These are phyloP conservation scores for Philotrypesis tridentata DNA, from an alignment of 1,140 invertebrate species.

Conservation along the genomic window DNA sequence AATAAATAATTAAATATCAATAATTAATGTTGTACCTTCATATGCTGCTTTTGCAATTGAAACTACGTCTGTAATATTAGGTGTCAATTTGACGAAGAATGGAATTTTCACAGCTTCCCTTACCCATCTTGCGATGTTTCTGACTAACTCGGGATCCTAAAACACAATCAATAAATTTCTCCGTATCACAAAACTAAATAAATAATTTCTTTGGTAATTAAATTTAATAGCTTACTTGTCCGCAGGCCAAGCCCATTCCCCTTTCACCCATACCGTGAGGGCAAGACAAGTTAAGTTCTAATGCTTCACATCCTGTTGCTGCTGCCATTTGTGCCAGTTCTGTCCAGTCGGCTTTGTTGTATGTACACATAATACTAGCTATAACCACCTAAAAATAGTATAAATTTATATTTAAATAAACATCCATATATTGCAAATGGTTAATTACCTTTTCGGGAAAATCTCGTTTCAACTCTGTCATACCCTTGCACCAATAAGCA, in stretches of 20 bases:
- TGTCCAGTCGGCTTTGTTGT: slow-evolving; percentile 91
- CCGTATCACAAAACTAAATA: no score
- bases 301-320: slow-evolving; percentile 91
- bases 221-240: slow-evolving; percentile 82
- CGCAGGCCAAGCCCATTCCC: slow-evolving; percentile 98
- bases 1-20: background rate
- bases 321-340: slow-evolving; percentile 86
- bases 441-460: slow-evolving; percentile 86
- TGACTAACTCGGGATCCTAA: slow-evolving; percentile 89
- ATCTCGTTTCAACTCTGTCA: slow-evolving; percentile 92
- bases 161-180: slow-evolving; percentile 34
- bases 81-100: slow-evolving; percentile 98
- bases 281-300: slow-evolving; percentile 97
- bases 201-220: background rate
- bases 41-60: slow-evolving; percentile 91
- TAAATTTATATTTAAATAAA: no score
- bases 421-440: background rate
- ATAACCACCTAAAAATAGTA: slow-evolving; percentile 86
- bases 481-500: slow-evolving; percentile 93
- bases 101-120: slow-evolving; percentile 90
- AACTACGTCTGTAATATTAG: slow-evolving; percentile 96
- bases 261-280: slow-evolving; percentile 99
- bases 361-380: slow-evolving; percentile 97
- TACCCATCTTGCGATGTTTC: slow-evolving; percentile 94
- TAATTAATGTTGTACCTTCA: slow-evolving; percentile 78